Evolutionary conservation across 2,888 invertebrate species (phyloP).

Genomic region (Candidula unifasciata): DNA sequence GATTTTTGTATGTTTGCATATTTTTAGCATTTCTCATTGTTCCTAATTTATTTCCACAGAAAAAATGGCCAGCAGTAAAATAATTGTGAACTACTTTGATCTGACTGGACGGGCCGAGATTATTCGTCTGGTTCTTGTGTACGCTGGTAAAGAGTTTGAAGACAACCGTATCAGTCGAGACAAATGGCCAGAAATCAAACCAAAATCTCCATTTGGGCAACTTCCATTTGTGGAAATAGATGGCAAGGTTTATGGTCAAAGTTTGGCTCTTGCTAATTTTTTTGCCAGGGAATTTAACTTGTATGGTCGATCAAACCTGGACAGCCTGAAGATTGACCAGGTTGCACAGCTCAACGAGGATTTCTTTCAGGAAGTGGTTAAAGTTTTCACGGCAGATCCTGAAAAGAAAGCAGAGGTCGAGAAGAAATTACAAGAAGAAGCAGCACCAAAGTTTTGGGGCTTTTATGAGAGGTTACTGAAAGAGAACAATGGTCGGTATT

Average conservation of each 20-base stretch:
- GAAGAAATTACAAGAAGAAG: not conserved
- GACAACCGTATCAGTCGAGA: conserved; percentile 23
- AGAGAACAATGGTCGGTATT: not conserved
- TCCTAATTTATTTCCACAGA: not conserved
- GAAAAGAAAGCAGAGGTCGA: conserved; percentile 14
- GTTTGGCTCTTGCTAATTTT: conserved; percentile 42
- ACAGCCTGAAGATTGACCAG: conserved; percentile 55
- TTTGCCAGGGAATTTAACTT: conserved; percentile 50
- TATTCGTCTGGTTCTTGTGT: conserved; percentile 8
- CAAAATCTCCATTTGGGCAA: conserved; percentile 26
- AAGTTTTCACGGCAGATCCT: not conserved
- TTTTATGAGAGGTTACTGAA: conserved; percentile 15
- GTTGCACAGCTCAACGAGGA: conserved; percentile 51
- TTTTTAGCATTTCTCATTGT: no score
- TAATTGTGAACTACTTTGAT: conserved; percentile 28
- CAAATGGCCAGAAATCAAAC: conserved; percentile 38
- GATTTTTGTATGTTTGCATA: no score
- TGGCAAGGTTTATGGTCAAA: conserved; percentile 39
- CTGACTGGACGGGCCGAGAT: conserved; percentile 23
- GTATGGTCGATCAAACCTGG: conserved; percentile 51
- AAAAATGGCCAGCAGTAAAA: conserved; percentile 36
- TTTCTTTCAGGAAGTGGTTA: not conserved
- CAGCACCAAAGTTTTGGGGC: conserved; percentile 16
- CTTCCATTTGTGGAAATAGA: conserved; percentile 49
- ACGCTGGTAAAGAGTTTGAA: conserved; percentile 26